phyloP scores from a whole-genome alignment of 2,797 vertebrate genomes.

The Cuniculus paca region DNA sequence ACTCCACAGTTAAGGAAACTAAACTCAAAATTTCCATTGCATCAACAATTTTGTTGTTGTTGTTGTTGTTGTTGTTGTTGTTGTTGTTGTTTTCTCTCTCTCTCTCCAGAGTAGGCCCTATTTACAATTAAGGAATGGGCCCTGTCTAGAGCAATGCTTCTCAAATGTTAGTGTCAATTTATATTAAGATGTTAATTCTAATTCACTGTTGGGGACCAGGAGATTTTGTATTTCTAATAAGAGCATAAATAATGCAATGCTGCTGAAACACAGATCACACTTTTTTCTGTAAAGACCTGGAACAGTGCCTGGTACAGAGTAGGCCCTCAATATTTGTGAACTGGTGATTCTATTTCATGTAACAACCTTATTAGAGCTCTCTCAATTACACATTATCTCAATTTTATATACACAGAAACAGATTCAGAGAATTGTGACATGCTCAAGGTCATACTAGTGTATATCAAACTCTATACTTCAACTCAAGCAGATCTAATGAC shows the following conservation, averaged over 20 bases:
- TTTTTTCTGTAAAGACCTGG: not conserved
- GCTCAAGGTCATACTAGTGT: not conserved
- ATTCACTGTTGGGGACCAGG: not conserved
- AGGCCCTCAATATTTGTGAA: not conserved
- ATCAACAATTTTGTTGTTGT: no score
- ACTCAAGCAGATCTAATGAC: not conserved
- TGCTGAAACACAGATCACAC: not conserved
- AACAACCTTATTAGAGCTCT: not conserved
- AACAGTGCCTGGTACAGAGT: not conserved
- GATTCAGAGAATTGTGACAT: not conserved
- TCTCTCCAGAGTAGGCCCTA: not conserved
- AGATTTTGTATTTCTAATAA: not conserved
- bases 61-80: no score
- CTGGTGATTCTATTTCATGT: not conserved
- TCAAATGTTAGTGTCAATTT: not conserved
- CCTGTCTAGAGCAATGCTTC: not conserved
- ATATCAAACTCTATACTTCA: not conserved
- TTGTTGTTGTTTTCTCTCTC: not conserved
- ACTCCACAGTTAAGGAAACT: not conserved
- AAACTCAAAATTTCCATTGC: not conserved
- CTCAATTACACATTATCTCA: not conserved
- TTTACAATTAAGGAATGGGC: not conserved
- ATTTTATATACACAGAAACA: not conserved
- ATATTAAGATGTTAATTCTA: not conserved
- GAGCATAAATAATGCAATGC: not conserved